These are phyloP conservation scores for Pelmatolapia mariae DNA, from an alignment of 2,113 vertebrate species.

Conservation along the genomic window DNA sequence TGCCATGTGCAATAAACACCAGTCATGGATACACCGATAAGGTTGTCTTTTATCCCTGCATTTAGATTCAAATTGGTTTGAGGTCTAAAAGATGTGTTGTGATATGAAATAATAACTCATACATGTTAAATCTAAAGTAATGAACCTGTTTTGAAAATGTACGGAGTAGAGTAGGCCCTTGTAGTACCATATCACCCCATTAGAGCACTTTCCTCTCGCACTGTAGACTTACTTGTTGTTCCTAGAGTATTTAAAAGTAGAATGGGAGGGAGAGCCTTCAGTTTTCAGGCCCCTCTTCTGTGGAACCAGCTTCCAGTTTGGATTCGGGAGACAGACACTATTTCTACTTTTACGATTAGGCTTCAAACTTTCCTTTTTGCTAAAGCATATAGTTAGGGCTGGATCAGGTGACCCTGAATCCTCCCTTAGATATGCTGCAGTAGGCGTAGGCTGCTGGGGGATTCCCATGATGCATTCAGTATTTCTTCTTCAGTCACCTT, in stretches of 20 bases:
- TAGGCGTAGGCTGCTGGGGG: rapidly evolving
- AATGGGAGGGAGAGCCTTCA: rapidly evolving
- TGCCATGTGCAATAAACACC: neutral
- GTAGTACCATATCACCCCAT: rapidly evolving
- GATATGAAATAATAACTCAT: neutral
- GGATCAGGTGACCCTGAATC: rapidly evolving
- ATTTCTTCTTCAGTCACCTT: neutral
- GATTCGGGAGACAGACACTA: rapidly evolving
- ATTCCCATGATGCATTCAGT: rapidly evolving
- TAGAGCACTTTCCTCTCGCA: rapidly evolving
- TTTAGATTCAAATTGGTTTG: neutral
- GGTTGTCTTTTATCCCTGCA: neutral
- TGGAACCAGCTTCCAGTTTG: neutral
- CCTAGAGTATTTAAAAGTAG: neutral
- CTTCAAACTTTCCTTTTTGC: rapidly evolving
- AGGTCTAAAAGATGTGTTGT: neutral
- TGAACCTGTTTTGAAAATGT: neutral
- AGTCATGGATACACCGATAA: neutral
- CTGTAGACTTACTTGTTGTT: rapidly evolving
- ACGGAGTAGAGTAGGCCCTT: neutral
- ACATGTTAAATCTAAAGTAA: neutral
- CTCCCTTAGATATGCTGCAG: neutral
- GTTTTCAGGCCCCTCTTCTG: rapidly evolving
- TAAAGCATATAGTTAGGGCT: neutral
- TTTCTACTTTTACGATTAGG: neutral